A percentile compares a stretch with the other conserved stretches of the same genome.
These are phyloP conservation scores for Etheostoma spectabile DNA, from an alignment of 2,113 vertebrate species.

Conservation along the genomic window DNA sequence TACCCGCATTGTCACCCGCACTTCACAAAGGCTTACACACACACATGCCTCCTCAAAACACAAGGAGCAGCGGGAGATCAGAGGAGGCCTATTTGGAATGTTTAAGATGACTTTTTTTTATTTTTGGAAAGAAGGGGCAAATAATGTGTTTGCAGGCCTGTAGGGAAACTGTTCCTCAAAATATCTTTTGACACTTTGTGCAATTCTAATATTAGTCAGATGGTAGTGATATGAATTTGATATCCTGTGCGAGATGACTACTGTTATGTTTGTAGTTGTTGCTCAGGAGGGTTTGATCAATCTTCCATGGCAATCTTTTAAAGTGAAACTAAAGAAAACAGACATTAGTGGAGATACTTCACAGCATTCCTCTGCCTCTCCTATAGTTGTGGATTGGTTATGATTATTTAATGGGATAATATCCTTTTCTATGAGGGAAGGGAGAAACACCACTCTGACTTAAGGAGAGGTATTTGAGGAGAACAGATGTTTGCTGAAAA, in stretches of 20 bases:
- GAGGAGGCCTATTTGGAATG: slow-evolving; percentile 24
- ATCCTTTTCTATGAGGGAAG: slow-evolving; percentile 79
- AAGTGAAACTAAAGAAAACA: slow-evolving; percentile 15
- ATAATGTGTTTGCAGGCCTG: slow-evolving; percentile 28
- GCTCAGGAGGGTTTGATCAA: slow-evolving; percentile 20
- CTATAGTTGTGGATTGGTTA: slow-evolving; percentile 68
- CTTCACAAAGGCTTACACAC: slow-evolving; percentile 10
- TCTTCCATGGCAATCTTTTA: slow-evolving; percentile 35
- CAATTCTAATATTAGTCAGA: slow-evolving; percentile 20
- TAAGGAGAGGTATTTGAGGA: slow-evolving; percentile 85
- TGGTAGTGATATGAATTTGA: slow-evolving; percentile 33
- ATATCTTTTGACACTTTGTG: slow-evolving; percentile 37
- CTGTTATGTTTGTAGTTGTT: slow-evolving; percentile 22
- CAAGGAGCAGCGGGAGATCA: slow-evolving; percentile 25
- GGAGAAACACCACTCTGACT: slow-evolving; percentile 58
- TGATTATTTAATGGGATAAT: slow-evolving; percentile 82
- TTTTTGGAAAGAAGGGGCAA: slow-evolving; percentile 48
- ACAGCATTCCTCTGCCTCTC: slow-evolving; percentile 41
- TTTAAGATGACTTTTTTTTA: slow-evolving; percentile 45
- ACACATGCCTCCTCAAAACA: slow-evolving; percentile 33
- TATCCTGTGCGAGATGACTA: slow-evolving; percentile 19
- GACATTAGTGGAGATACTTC: slow-evolving; percentile 46
- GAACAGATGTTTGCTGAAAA: slow-evolving; percentile 90
- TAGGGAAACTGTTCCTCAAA: slow-evolving; percentile 42
- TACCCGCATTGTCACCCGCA: slow-evolving; percentile 16